Conservation (phyloP, 2,113 vertebrate genomes). For the Hydrolagus affinis region DNA sequence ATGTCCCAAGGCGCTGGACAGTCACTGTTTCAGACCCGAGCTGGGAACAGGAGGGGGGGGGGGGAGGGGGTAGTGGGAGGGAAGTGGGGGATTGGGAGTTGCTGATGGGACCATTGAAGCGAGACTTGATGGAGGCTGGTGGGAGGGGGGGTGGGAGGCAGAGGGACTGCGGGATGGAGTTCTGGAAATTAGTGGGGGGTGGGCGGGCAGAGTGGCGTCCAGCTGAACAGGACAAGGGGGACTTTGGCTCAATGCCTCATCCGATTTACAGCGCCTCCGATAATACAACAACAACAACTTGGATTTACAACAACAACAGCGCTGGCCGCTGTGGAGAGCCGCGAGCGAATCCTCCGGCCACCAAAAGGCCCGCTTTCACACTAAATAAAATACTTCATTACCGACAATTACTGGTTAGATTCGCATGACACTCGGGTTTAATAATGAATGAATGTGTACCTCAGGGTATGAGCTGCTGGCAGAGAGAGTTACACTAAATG, state of each 20-base stretch:
- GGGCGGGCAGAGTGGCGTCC: too few species aligned
- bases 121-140: not conserved
- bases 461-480: not conserved
- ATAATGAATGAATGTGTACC: slow-evolving; percentile 22
- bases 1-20: too few species aligned
- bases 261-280: too few species aligned
- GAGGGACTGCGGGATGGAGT: not conserved
- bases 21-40: too few species aligned
- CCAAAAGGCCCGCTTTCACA: not conserved
- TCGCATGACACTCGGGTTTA: slow-evolving; percentile 10
- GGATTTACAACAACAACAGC: too few species aligned
- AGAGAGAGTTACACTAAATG: not conserved
- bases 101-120: too few species aligned
- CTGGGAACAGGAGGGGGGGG: too few species aligned
- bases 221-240: too few species aligned
- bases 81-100: too few species aligned
- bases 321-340: not conserved
- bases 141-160: not conserved
- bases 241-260: too few species aligned
- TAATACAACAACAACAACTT: not conserved
- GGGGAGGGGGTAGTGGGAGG: too few species aligned
- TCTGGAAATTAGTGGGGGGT: not conserved
- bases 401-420: slow-evolving; percentile 7
- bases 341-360: not conserved
- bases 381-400: not conserved